phyloP scores from a whole-genome alignment of 1,140 invertebrate species.

The Prorops nasuta region DNA sequence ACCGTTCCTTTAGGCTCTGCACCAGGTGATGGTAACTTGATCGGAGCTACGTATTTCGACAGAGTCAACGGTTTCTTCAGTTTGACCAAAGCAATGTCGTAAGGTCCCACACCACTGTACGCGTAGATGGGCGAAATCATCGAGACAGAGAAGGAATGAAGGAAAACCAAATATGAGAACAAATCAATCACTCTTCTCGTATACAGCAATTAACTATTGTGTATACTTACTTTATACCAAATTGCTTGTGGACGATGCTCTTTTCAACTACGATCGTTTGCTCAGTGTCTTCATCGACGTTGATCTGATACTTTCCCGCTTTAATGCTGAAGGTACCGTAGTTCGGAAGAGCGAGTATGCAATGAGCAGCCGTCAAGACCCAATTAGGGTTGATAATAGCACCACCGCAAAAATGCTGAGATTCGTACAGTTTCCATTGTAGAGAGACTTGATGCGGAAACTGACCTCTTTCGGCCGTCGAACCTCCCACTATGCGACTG shows the following conservation, averaged over 20 bases:
- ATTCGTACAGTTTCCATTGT: not conserved
- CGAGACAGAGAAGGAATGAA: not conserved
- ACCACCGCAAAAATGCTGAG: constrained; percentile 57
- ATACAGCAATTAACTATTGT: too few relatives aligned
- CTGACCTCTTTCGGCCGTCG: not conserved
- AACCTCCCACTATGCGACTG: not conserved
- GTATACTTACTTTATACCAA: too few relatives aligned
- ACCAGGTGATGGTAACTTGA: constrained; percentile 45
- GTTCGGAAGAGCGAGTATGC: constrained; percentile 32
- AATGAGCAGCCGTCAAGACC: constrained; percentile 59
- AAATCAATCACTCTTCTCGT: too few relatives aligned
- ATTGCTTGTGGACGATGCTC: not conserved
- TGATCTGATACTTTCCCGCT: constrained; percentile 28
- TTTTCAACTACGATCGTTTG: not conserved
- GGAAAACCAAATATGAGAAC: not conserved
- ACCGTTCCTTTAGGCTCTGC: constrained; percentile 48
- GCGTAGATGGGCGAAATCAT: not conserved
- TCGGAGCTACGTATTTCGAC: constrained; percentile 47
- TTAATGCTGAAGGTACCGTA: constrained; percentile 24
- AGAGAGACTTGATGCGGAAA: not conserved
- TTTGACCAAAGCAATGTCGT: constrained; percentile 59
- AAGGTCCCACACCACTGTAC: constrained; percentile 44
- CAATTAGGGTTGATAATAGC: constrained; percentile 52
- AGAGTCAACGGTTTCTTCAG: constrained; percentile 51
- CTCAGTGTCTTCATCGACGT: not conserved